phyloP scores from a whole-genome alignment of 2,888 invertebrate genomes.

The Salpingus planirostris region DNA sequence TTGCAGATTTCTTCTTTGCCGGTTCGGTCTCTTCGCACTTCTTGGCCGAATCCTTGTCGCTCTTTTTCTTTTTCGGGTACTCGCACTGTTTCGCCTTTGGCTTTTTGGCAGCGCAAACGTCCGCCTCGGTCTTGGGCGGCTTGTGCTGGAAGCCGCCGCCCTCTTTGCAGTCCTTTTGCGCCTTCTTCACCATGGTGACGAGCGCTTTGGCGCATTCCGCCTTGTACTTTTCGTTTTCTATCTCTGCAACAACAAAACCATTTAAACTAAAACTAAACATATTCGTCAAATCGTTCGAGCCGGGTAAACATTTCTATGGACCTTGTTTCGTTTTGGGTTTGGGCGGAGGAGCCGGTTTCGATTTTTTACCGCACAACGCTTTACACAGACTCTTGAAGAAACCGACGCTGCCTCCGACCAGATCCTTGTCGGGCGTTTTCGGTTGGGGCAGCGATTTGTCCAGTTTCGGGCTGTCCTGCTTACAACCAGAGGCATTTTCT shows the following conservation, averaged over 20 bases:
- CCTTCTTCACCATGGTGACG: no score
- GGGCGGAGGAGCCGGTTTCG: background rate
- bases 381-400: slow-evolving; percentile 4
- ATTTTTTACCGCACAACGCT: slow-evolving; percentile 1
- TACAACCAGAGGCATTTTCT: no score
- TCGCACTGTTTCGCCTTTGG: background rate
- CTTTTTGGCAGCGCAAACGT: background rate
- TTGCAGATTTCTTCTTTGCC: no score
- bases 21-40: slow-evolving; percentile 4
- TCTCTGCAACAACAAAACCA: no score
- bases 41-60: background rate
- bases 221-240: no score
- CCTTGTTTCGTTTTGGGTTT: background rate
- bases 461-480: no score
- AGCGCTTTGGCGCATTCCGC: no score
- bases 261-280: no score
- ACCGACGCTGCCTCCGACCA: slow-evolving; percentile 3
- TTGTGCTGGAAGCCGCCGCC: no score
- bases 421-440: slow-evolving; percentile 4
- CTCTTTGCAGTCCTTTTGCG: no score
- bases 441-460: slow-evolving; percentile 1
- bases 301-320: background rate
- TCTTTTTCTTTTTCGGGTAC: slow-evolving; percentile 1
- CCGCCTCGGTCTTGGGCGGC: background rate
- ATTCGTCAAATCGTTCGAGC: background rate